phyloP scores from a whole-genome alignment of 2,888 invertebrate genomes.

The Cantharis rufa region DNA sequence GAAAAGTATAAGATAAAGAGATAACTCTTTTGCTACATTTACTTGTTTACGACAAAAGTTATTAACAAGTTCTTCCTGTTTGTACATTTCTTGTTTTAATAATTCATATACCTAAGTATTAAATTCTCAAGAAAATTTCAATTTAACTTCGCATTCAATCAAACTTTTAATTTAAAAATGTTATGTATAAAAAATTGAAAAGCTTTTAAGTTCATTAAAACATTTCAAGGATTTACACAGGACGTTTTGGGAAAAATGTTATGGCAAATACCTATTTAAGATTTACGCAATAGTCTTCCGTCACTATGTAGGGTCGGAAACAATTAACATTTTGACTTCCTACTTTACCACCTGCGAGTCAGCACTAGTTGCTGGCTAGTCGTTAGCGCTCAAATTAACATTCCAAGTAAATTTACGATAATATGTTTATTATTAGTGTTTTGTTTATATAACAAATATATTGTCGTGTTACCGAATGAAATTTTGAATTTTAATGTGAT shows the following conservation, averaged over 20 bases:
- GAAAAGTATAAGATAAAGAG: constrained; percentile 36
- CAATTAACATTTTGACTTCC: no score
- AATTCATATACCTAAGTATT: constrained; percentile 20
- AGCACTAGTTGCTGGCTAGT: no score
- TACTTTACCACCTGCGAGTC: no score
- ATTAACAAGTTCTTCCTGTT: constrained; percentile 26
- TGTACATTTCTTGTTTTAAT: constrained; percentile 23
- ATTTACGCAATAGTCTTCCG: no score
- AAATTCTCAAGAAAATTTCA: background rate
- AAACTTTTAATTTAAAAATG: background rate
- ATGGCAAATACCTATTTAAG: no score
- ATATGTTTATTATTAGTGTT: no score
- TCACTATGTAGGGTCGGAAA: no score
- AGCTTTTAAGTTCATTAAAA: background rate
- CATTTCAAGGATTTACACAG: background rate
- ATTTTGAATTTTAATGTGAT: no score
- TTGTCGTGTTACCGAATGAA: no score
- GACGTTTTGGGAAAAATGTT: background rate
- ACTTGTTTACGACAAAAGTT: constrained; percentile 31
- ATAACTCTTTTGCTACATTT: constrained; percentile 29
- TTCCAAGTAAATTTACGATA: no score
- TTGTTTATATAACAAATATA: no score
- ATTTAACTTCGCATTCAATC: background rate
- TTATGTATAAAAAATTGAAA: background rate
- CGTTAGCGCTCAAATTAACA: no score